phyloP scores from a whole-genome alignment of 2,888 invertebrate species.

The Thera britannica region DNA sequence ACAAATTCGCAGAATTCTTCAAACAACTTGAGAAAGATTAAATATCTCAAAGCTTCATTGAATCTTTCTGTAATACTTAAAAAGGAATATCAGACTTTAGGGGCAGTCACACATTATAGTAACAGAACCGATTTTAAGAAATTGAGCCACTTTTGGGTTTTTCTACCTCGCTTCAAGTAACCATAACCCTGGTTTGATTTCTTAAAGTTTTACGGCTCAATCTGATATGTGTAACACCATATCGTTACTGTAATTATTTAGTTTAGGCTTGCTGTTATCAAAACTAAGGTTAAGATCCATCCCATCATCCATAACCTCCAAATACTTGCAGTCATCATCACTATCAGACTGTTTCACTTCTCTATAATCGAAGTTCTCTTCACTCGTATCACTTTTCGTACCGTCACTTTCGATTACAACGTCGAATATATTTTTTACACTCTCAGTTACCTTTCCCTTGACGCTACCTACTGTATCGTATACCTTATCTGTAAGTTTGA shows the following conservation, averaged over 20 bases:
- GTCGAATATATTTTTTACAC: slow-evolving; percentile 62
- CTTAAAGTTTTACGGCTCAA: slow-evolving; percentile 33
- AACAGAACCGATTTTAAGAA: slow-evolving; percentile 25
- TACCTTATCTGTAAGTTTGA: slow-evolving; percentile 64
- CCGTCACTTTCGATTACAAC: slow-evolving; percentile 56
- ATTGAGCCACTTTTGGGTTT: slow-evolving; percentile 6
- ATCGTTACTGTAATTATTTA: slow-evolving; percentile 40
- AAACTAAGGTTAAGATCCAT: slow-evolving; percentile 62
- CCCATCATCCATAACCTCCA: slow-evolving; percentile 78
- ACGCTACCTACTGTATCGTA: slow-evolving; percentile 69
- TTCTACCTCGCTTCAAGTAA: background rate
- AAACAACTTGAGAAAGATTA: background rate
- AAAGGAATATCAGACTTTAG: slow-evolving; percentile 38
- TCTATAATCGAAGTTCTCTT: slow-evolving; percentile 47
- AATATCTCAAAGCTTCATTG: background rate
- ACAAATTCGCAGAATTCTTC: background rate
- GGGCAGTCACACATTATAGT: slow-evolving; percentile 36
- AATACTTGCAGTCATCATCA: slow-evolving; percentile 70
- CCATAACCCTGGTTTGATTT: background rate
- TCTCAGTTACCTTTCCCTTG: slow-evolving; percentile 59
- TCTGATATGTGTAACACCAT: slow-evolving; percentile 49
- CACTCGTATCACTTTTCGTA: slow-evolving; percentile 48
- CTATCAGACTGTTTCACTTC: slow-evolving; percentile 64
- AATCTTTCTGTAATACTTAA: slow-evolving; percentile 28
- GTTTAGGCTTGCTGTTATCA: slow-evolving; percentile 37